phyloP scores from a whole-genome alignment of 1,140 invertebrate species.

The Elymnias hypermnestra region DNA sequence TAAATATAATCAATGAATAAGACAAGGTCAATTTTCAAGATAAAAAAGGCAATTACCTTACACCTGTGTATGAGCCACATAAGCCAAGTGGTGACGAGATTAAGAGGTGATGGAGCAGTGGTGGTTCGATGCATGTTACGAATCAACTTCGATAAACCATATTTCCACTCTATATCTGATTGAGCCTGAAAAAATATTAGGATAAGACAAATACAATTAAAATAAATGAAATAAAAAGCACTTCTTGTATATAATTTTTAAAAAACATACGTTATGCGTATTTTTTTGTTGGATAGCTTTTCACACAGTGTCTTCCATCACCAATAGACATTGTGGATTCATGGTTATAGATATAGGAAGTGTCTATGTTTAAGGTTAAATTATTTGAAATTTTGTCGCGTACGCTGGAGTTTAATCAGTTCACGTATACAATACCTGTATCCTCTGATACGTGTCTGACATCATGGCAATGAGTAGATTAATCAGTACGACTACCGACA shows the following conservation, averaged over 20 bases:
- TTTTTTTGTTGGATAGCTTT: too few relatives aligned
- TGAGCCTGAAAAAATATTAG: conserved; percentile 82
- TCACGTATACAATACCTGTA: conserved; percentile 81
- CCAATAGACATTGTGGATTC: too few relatives aligned
- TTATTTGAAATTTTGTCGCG: background rate
- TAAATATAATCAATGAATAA: too few relatives aligned
- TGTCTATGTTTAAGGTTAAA: background rate
- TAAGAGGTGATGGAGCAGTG: conserved; percentile 97
- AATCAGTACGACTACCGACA: conserved; percentile 97
- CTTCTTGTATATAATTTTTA: too few relatives aligned
- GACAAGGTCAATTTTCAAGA: too few relatives aligned
- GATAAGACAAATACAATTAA: too few relatives aligned
- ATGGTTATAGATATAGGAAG: too few relatives aligned
- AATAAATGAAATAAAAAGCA: too few relatives aligned
- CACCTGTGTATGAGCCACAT: conserved; percentile 88
- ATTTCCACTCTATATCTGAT: conserved; percentile 99
- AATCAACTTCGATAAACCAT: conserved; percentile 98
- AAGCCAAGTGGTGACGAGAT: conserved; percentile 95
- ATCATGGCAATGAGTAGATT: conserved; percentile 99
- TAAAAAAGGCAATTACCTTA: too few relatives aligned
- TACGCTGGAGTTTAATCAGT: conserved; percentile 1
- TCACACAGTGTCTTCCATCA: too few relatives aligned
- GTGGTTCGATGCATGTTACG: conserved; percentile 99
- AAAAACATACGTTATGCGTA: too few relatives aligned
- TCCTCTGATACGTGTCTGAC: conserved; percentile 99